A percentile compares a stretch with the other conserved stretches of the same genome.
Conservation (phyloP, 2,797 vertebrate species). For the Notolepis coatsorum region DNA sequence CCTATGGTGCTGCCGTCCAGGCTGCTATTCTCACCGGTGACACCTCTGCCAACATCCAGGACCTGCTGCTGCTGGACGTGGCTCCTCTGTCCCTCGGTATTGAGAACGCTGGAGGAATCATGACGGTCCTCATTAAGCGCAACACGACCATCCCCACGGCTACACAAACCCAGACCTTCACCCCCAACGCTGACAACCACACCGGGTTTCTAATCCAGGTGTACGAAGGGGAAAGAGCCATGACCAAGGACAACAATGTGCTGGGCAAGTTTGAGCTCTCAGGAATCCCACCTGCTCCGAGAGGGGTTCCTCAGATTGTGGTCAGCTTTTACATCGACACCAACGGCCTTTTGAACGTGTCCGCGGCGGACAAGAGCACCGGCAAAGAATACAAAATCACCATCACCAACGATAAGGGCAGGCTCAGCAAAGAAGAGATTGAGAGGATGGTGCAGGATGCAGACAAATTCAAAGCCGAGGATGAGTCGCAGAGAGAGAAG, state of each 20-base stretch:
- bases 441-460: conserved; percentile 65
- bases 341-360: conserved; percentile 65
- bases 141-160: conserved; percentile 65
- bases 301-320: conserved; percentile 60
- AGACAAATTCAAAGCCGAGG: conserved; percentile 56
- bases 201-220: conserved; percentile 66
- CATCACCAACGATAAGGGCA: conserved; percentile 64
- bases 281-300: conserved; percentile 54
- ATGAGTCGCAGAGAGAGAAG: conserved; percentile 55
- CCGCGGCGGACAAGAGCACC: conserved; percentile 62
- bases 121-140: conserved; percentile 61
- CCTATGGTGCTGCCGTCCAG: conserved; percentile 61
- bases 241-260: conserved; percentile 68
- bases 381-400: conserved; percentile 64
- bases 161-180: conserved; percentile 63
- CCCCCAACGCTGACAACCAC: conserved; percentile 62
- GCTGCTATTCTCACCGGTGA: conserved; percentile 57
- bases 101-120: conserved; percentile 60
- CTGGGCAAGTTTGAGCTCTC: conserved; percentile 61
- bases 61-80: conserved; percentile 63
- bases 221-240: conserved; percentile 60
- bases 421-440: conserved; percentile 63
- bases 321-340: conserved; percentile 63
- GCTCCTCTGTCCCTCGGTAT: conserved; percentile 60
- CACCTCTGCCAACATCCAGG: conserved; percentile 59